Base-by-base conservation (phyloP, 64 coral and sea anemone species). In the Pocillopora verrucosa region DNA sequence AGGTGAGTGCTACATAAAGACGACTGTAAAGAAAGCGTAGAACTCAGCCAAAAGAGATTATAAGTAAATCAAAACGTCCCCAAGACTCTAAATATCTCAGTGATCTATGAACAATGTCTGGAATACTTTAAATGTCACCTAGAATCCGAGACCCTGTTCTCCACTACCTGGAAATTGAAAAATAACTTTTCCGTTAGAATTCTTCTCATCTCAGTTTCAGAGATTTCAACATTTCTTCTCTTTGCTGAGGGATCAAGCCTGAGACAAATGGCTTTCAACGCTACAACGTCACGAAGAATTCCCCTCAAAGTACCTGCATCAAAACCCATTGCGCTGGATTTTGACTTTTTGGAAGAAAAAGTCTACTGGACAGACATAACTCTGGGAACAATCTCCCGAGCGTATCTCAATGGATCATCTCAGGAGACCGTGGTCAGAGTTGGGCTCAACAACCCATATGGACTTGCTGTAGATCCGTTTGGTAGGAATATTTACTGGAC, bases 301-400 rank as follows among this genome's bases (percentile, higher is more conserved):
- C 7, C 67, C 11, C 19, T 70, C 5, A 70, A 70, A 11, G 20
- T 25, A 70, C 5, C 22, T 24, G 25, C 25, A 5, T 70, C 67
- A 70, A n/a, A 24, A 11, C 67, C 90, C 7, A 70, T 24, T n/a
- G 92, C 92, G 4, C 35, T 93, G 2, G 87, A 93, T 20, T 87
- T 67, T 25, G 75, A 89, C 38, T 56, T 89, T 37, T 10, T 60
- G 14, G 73, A 76, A 20, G 72, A 73, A 34, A 74, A 78, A 36
- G 81, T 93, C 26, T 93, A 93, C 64, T 93, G 92, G 92, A 77
- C 87, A 19, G 92, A 93, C 56, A 61, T 78, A 11, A 11, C 10
- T 16, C n/a, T 56, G 20, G 73, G 85, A 14, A 77, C 58, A 16
- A 93, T 93, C 1, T 89, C 59, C 17, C 56, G 92, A 34, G 78